These are phyloP conservation scores for Pasiphila rectangulata DNA, from an alignment of 2,888 invertebrate genomes.

Conservation along the genomic window DNA sequence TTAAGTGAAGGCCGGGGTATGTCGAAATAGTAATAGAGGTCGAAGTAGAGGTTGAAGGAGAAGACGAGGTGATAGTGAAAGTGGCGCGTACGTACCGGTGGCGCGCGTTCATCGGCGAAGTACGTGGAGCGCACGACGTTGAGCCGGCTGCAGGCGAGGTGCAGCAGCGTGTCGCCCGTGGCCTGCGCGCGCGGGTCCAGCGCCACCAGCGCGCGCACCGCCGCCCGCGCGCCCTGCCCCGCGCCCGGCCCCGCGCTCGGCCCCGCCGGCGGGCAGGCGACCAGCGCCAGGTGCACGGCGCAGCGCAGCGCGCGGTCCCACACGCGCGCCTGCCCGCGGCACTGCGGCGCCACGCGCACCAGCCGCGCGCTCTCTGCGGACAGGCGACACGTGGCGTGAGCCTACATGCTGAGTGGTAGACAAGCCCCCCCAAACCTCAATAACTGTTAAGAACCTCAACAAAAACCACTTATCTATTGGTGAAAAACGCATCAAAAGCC, in stretches of 20 bases:
- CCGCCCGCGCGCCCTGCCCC: conserved; percentile 65
- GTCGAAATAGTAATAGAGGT: too few relatives aligned
- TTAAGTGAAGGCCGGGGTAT: too few relatives aligned
- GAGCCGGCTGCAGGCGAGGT: conserved; percentile 87
- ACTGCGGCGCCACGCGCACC: conserved; percentile 84
- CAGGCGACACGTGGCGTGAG: neutral
- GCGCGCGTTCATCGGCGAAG: conserved; percentile 61
- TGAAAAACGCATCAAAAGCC: too few relatives aligned
- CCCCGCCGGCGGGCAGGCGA: conserved; percentile 78
- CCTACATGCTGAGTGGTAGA: too few relatives aligned
- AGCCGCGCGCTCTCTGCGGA: conserved; percentile 83
- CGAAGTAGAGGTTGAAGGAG: too few relatives aligned
- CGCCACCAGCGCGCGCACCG: conserved; percentile 67
- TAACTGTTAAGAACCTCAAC: too few relatives aligned
- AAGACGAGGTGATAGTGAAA: too few relatives aligned
- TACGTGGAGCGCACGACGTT: conserved; percentile 90
- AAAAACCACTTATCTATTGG: too few relatives aligned
- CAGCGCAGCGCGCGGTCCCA: conserved; percentile 91
- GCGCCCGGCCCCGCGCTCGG: conserved; percentile 52
- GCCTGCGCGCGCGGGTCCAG: conserved; percentile 85
- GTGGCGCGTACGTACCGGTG: neutral
- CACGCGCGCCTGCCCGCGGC: conserved; percentile 89
- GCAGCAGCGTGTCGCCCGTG: conserved; percentile 90
- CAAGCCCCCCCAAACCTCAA: too few relatives aligned
- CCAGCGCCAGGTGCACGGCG: conserved; percentile 87